Base-by-base conservation (phyloP, 2,797 vertebrate species). In the Carapus acus region DNA sequence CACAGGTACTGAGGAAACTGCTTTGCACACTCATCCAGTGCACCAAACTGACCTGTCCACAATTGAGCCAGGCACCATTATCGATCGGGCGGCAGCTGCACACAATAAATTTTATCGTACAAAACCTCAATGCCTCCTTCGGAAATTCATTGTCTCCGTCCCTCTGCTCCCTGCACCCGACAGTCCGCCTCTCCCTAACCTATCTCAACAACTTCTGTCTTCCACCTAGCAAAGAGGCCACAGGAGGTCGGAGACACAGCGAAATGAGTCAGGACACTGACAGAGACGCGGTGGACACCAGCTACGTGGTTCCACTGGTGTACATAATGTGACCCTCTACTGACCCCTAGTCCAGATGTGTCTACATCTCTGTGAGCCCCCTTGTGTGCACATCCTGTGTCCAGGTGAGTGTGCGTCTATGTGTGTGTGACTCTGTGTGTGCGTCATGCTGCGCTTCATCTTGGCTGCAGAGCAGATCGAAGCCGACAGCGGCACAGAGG, bases 401-500 rank as follows among this genome's bases (percentile, higher is more conserved):
- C n/a, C n/a, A n/a, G n/a, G n/a, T n/a, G n/a, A n/a, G n/a, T n/a
- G n/a, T 33, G 3, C 7, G 12, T 19, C 7, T 17, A 14, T 46
- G 53, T 61, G 74, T 49, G 58, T 69, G 63, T 62, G 58, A 73
- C 70, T 69, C 57, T 52, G 61, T 55, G 62, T 60, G 46, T 40
- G 50, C 63, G 58, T 48, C 54, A 42, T 31, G 44, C 11, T 50
- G 23, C 20, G 0, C n/a, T 7, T 31, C 48, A 44, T 62, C 39
- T 47, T 21, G 62, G 37, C 58, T 50, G 51, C 45, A 40, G 53
- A 62, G 66, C 66, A 70, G 57, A 81, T 66, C 38, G 60, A 54
- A 76, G 67, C 45, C 69, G 80, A 84, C 79, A 82, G 73, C 40
- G 42, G 63, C 48, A 36, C 43, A 38, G 20, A 19, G 33, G 50